Evolutionary conservation across 2,888 invertebrate genomes (phyloP).

Genomic region (Tiliacea aurago): DNA sequence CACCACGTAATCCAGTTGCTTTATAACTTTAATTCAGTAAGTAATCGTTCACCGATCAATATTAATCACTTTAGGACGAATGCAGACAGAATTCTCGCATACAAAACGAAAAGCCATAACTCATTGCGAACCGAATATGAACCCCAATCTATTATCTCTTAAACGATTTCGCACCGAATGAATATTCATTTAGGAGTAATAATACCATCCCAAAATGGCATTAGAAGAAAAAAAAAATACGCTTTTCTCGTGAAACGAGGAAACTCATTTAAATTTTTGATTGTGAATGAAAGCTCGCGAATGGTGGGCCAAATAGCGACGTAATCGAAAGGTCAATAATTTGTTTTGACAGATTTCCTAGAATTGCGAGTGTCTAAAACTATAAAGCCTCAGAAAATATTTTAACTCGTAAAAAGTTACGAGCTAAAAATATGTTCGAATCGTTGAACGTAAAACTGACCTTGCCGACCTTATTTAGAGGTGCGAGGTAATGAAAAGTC

Average conservation of each 20-base stretch:
- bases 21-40: slow-evolving; percentile 53
- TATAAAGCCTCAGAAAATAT: slow-evolving; percentile 38
- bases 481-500: slow-evolving; percentile 61
- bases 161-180: slow-evolving; percentile 89
- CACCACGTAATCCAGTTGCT: slow-evolving; percentile 22
- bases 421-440: slow-evolving; percentile 7
- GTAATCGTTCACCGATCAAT: slow-evolving; percentile 67
- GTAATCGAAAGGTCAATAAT: slow-evolving; percentile 81
- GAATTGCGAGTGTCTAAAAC: slow-evolving; percentile 55
- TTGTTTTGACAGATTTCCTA: slow-evolving; percentile 70
- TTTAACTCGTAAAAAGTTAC: too few species aligned
- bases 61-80: slow-evolving; percentile 75
- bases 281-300: slow-evolving; percentile 81
- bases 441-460: slow-evolving; percentile 55
- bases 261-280: slow-evolving; percentile 89
- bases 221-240: slow-evolving; percentile 84
- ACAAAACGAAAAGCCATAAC: slow-evolving; percentile 83
- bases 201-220: slow-evolving; percentile 87
- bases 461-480: slow-evolving; percentile 55
- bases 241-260: slow-evolving; percentile 78
- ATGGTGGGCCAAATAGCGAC: slow-evolving; percentile 75
- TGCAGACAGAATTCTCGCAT: slow-evolving; percentile 77
- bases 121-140: slow-evolving; percentile 86
- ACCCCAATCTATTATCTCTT: slow-evolving; percentile 88
- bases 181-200: slow-evolving; percentile 90